Evolutionary conservation across 2,113 vertebrate genomes (phyloP).

Genomic region (Hippocampus mohnikei): DNA sequence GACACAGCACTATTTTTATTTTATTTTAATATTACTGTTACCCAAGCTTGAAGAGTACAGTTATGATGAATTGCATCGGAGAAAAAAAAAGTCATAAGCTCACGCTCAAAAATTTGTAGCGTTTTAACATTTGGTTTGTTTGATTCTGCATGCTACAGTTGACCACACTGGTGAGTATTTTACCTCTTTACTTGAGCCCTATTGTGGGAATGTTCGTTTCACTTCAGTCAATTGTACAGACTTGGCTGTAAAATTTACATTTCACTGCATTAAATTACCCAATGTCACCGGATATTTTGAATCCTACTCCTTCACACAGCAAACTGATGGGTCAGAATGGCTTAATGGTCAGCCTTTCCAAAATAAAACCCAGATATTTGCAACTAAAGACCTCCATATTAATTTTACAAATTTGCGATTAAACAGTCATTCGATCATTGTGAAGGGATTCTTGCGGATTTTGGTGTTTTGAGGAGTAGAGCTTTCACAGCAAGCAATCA

Average conservation of each 20-base stretch:
- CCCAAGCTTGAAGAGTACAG: neutral
- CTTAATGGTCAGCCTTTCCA: neutral
- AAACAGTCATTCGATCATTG: too few species aligned
- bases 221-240: constrained; percentile 1
- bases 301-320: too few species aligned
- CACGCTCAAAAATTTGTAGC: neutral
- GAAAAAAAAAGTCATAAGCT: neutral
- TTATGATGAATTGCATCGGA: neutral
- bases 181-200: constrained; percentile 23
- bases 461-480: too few species aligned
- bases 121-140: constrained; percentile 13
- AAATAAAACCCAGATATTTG: neutral
- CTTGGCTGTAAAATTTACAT: neutral
- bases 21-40: neutral
- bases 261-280: neutral
- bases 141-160: constrained; percentile 59
- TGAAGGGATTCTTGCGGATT: too few species aligned
- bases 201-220: constrained; percentile 32
- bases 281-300: too few species aligned
- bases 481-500: too few species aligned
- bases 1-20: too few species aligned
- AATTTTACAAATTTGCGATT: too few species aligned
- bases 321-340: neutral
- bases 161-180: constrained; percentile 66
- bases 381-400: neutral